These are phyloP conservation scores for Galaxea fascicularis DNA, from an alignment of 92 coral and sea anemone species.

Conservation along the genomic window DNA sequence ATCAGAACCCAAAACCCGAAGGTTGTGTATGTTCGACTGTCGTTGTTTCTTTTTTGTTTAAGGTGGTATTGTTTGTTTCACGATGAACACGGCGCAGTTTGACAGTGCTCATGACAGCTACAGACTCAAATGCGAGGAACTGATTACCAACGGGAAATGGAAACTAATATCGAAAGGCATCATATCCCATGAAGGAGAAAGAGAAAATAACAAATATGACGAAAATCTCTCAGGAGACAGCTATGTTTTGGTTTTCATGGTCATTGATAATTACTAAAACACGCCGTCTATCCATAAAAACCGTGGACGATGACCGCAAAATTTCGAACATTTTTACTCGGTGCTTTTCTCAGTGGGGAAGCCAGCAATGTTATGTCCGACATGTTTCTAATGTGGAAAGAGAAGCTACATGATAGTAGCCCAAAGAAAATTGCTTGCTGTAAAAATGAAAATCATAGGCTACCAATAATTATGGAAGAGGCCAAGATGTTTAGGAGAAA, in stretches of 20 bases:
- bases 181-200: not conserved
- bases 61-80: slow-evolving; percentile 55
- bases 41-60: not conserved
- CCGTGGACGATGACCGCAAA: not conserved
- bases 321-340: not conserved
- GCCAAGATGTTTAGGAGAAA: not conserved
- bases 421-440: not conserved
- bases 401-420: too few species aligned
- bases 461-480: not conserved
- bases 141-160: slow-evolving; percentile 33
- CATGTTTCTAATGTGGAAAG: too few species aligned
- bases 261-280: slow-evolving; percentile 33
- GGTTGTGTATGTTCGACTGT: not conserved
- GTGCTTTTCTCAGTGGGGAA: not conserved
- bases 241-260: slow-evolving; percentile 44
- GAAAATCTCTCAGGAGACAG: slow-evolving; percentile 9
- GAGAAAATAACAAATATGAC: slow-evolving; percentile 13
- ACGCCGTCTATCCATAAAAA: too few species aligned
- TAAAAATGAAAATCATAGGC: not conserved
- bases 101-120: slow-evolving; percentile 24
- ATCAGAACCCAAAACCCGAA: too few species aligned
- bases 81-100: slow-evolving; percentile 40
- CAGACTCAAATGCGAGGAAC: slow-evolving; percentile 42
- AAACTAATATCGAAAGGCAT: slow-evolving; percentile 38
- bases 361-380: not conserved